These are phyloP conservation scores for Hippoglossus hippoglossus DNA, from an alignment of 2,797 vertebrate genomes.

Conservation along the genomic window DNA sequence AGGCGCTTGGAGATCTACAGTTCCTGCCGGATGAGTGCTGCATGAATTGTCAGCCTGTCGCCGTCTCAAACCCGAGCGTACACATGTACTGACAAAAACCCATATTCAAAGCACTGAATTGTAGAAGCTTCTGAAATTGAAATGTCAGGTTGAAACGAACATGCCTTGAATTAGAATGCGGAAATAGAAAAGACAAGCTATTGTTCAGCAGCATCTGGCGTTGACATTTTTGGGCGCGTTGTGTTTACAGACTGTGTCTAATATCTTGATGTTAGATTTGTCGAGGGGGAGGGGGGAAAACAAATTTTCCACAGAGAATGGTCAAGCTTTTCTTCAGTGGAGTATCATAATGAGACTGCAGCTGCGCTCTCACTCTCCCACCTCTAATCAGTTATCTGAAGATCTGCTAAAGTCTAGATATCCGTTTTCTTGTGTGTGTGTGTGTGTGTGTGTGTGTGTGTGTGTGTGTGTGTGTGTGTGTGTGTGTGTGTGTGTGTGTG, in stretches of 20 bases:
- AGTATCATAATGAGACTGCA: constrained; percentile 44
- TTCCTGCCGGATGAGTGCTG: constrained; percentile 53
- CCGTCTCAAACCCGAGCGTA: constrained; percentile 36
- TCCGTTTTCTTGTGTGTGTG: constrained; percentile 34
- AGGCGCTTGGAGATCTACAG: constrained; percentile 43
- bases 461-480: constrained; percentile 32
- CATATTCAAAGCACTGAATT: constrained; percentile 66
- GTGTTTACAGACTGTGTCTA: constrained; percentile 49
- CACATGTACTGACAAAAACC: constrained; percentile 69
- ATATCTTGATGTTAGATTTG: constrained; percentile 15
- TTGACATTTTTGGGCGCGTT: constrained; percentile 52
- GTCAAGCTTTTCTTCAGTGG: constrained; percentile 15
- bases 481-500: no score
- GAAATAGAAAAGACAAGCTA: constrained; percentile 50
- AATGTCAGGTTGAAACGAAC: constrained; percentile 77
- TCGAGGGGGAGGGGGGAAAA: background rate
- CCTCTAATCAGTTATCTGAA: constrained; percentile 45
- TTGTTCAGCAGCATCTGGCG: constrained; percentile 47
- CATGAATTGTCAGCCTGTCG: constrained; percentile 61
- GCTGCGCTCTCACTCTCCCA: constrained; percentile 32
- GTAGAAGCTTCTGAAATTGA: constrained; percentile 75
- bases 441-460: no score
- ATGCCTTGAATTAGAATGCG: constrained; percentile 68
- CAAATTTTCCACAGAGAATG: constrained; percentile 14
- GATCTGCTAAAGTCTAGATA: constrained; percentile 61